Conservation (phyloP, 2,797 vertebrate species). For the Poliocrania exsul region DNA sequence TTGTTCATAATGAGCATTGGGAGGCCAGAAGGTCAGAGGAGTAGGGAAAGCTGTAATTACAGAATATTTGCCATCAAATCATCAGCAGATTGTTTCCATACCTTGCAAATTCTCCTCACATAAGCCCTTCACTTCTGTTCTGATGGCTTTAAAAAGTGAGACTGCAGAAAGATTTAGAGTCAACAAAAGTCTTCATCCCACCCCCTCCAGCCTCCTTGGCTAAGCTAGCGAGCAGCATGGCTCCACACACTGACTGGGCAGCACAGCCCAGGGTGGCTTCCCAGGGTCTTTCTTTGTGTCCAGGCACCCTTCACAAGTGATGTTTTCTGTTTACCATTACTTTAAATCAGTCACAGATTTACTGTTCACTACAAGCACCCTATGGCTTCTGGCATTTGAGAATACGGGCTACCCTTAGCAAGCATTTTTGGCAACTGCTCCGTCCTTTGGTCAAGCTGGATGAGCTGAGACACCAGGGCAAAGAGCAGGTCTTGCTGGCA, state of each 20-base stretch:
- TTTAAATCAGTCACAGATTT: background rate
- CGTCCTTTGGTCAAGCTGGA: background rate
- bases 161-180: background rate
- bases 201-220: rapidly evolving
- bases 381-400: background rate
- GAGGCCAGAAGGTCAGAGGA: background rate
- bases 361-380: background rate
- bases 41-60: background rate
- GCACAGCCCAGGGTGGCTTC: background rate
- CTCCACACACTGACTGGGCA: rapidly evolving
- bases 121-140: background rate
- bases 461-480: background rate
- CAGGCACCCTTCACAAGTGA: background rate
- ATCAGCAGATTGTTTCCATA: background rate
- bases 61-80: background rate
- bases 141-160: background rate
- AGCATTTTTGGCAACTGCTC: background rate
- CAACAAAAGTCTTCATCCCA: background rate
- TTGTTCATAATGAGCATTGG: background rate
- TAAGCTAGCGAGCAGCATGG: background rate
- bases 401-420: background rate
- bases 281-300: rapidly evolving
- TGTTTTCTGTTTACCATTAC: background rate
- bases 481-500: background rate
- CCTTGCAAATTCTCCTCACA: background rate